Percentiles rank a stretch among this genome's conserved stretches.
Evolutionary conservation across 2,113 vertebrate genomes (phyloP).

Genomic region (Lepus timidus): DNA sequence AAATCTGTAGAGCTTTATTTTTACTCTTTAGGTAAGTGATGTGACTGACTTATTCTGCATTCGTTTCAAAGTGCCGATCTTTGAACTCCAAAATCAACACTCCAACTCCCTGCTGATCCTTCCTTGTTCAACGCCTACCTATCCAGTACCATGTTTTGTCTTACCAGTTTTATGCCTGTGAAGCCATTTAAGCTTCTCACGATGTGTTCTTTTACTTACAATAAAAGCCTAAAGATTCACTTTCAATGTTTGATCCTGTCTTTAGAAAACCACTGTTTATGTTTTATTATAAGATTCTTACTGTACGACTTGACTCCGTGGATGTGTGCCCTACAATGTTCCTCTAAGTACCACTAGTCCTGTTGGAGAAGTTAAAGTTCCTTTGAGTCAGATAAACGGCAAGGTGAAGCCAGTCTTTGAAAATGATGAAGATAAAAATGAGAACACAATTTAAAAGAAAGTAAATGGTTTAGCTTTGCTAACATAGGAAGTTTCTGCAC

Average conservation of each 20-base stretch:
- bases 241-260: neutral
- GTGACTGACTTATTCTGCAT: neutral
- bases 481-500: neutral
- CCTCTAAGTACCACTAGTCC: neutral
- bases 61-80: neutral
- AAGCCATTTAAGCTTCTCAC: neutral
- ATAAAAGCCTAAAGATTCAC: neutral
- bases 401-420: neutral
- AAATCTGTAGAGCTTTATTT: neutral
- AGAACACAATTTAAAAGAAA: neutral
- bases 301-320: neutral
- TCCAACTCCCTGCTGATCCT: neutral
- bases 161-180: neutral
- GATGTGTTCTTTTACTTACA: neutral
- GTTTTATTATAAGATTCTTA: neutral
- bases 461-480: neutral
- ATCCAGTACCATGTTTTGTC: neutral
- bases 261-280: neutral
- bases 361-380: constrained; percentile 37
- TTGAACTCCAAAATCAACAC: neutral
- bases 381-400: neutral
- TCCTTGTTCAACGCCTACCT: neutral
- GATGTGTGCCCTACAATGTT: neutral
- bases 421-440: neutral
- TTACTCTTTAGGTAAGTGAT: neutral